These are phyloP conservation scores for Myotis davidii DNA, from an alignment of 2,113 vertebrate species.

Conservation along the genomic window DNA sequence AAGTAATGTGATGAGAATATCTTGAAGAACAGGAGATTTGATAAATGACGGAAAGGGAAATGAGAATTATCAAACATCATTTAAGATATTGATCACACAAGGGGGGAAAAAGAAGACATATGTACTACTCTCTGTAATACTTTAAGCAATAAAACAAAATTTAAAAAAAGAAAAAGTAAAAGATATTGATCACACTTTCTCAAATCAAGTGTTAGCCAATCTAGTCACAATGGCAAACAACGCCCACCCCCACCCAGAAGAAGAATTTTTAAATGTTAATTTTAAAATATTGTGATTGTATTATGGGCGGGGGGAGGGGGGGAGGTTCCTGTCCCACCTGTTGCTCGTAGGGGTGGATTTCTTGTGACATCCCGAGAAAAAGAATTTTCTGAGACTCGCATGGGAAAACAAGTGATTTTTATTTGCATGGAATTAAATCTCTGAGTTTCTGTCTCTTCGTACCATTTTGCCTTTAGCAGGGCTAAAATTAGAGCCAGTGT, in stretches of 20 bases:
- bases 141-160: too few species aligned
- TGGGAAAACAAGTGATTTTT: neutral
- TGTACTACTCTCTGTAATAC: too few species aligned
- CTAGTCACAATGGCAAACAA: neutral
- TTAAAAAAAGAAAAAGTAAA: neutral
- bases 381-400: neutral
- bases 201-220: neutral
- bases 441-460: neutral
- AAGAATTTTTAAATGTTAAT: constrained; percentile 33
- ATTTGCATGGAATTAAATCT: neutral
- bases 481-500: neutral
- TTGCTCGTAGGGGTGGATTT: neutral
- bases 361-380: neutral
- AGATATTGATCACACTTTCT: neutral
- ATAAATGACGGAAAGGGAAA: neutral
- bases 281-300: neutral
- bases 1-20: neutral
- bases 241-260: neutral
- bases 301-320: neutral
- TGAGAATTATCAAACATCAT: neutral
- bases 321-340: neutral
- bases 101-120: too few species aligned
- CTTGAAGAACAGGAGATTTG: neutral
- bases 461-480: neutral
- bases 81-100: neutral